Base-by-base conservation (phyloP, 2,888 invertebrate species). In the Charanyca ferruginea region DNA sequence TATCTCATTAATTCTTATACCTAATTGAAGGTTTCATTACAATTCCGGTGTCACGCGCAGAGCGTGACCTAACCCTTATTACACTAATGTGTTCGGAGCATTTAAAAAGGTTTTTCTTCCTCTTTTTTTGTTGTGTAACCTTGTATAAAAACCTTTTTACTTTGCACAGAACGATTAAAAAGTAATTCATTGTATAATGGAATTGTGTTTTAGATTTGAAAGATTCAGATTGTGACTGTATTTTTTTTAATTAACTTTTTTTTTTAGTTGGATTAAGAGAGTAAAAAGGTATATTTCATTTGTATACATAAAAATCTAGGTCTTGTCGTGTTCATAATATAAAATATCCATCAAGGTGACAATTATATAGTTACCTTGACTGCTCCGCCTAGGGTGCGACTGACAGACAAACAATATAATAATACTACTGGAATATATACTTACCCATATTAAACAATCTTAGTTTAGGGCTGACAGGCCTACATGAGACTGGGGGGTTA, bases 11-110 rank as follows among this genome's bases (percentile, higher is more conserved):
- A 54, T 66, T 66, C 32, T 28, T 70, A 66, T 86, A 1, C 38
- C 38, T 38, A 87, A 88, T 88, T 89, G 83, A 81, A 84, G 83
- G 83, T 83, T 85, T 83, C 81, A 78, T 77, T 68, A 76, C 76
- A 54, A 80, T 83, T 85, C 81, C 83, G 77, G 73, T 80, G 87
- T 88, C 89, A 86, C 85, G 87, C 83, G 81, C 85, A 77, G 83
- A 89, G 89, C 78, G 89, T 81, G 83, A 84, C 87, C 86, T 83
- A 57, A 68, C 69, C 85, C 86, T 85, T 85, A 90, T 91, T 91
- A 90, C 77, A 58, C 80, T 90, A 91, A 91, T 90, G 90, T 86
- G 82, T 88, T 88, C 82, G 84, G 86, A 80, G 71, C 75, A 63
- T 74, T 81, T 73, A 62, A 77, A 84, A 85, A 77, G 77, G 71